phyloP scores from a whole-genome alignment of 2,888 invertebrate genomes.

The Pelosia muscerda region DNA sequence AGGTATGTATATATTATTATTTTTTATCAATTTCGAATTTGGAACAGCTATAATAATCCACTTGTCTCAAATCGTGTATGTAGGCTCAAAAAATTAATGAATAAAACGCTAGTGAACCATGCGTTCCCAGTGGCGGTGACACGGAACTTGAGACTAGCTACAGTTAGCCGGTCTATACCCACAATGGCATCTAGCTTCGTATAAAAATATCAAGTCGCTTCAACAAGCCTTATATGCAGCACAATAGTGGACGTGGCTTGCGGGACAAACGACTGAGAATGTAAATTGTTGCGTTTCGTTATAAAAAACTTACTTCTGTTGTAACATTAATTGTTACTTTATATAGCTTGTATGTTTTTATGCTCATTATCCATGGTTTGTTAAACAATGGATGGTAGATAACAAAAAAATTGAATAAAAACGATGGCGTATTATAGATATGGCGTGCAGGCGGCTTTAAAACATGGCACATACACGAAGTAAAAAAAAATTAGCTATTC shows the following conservation, averaged over 20 bases:
- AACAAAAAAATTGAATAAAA: neutral
- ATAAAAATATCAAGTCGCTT: constrained; percentile 82
- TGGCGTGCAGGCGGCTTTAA: no score
- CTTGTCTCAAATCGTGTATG: neutral
- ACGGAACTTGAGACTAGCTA: constrained; percentile 52
- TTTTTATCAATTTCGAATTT: no score
- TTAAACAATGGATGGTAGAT: neutral
- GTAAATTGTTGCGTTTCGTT: constrained; percentile 53
- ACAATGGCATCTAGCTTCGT: constrained; percentile 78
- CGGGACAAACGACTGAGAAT: constrained; percentile 64
- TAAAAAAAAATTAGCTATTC: no score
- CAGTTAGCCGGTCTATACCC: constrained; percentile 63
- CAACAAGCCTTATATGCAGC: constrained; percentile 79
- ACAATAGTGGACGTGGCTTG: constrained; percentile 83
- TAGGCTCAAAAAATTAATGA: constrained; percentile 26
- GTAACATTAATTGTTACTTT: neutral
- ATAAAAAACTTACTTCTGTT: neutral
- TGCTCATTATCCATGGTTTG: neutral
- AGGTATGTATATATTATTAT: no score
- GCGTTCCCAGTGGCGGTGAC: constrained; percentile 37
- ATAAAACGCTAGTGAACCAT: constrained; percentile 38
- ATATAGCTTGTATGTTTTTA: neutral
- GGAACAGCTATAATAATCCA: neutral
- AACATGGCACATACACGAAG: no score
- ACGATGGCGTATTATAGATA: no score